These are phyloP conservation scores for Parnassius apollo DNA, from an alignment of 2,888 invertebrate species.

Conservation along the genomic window DNA sequence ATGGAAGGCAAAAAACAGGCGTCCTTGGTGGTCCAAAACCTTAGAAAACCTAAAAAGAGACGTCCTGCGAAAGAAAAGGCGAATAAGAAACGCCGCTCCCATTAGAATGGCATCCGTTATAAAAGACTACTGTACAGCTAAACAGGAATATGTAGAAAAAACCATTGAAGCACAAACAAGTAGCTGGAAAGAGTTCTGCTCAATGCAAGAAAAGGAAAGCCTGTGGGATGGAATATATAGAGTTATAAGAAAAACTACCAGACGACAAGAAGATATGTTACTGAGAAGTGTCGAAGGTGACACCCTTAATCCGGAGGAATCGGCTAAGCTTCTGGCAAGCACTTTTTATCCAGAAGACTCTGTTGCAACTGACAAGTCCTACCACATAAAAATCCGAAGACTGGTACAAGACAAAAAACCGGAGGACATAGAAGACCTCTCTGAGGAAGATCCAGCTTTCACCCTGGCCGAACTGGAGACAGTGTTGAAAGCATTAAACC, in stretches of 20 bases:
- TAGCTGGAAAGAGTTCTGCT: constrained; percentile 34
- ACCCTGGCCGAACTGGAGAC: too few relatives aligned
- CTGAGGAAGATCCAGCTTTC: too few relatives aligned
- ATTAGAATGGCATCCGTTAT: constrained; percentile 13
- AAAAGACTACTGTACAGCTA: constrained; percentile 28
- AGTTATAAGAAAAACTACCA: constrained; percentile 8
- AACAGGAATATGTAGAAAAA: constrained; percentile 13
- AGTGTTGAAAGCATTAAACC: too few relatives aligned
- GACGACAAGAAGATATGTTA: constrained; percentile 7
- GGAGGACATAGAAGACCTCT: too few relatives aligned
- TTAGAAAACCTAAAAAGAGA: not conserved
- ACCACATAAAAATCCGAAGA: not conserved
- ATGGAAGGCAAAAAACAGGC: not conserved
- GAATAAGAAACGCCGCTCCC: not conserved
- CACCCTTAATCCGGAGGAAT: constrained; percentile 7
- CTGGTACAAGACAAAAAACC: too few relatives aligned
- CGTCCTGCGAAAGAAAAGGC: not conserved
- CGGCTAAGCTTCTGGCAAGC: constrained; percentile 24
- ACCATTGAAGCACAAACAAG: constrained; percentile 28
- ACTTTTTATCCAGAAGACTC: constrained; percentile 8
- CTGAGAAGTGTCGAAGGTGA: constrained; percentile 26
- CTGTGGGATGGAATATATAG: constrained; percentile 33
- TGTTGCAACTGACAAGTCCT: not conserved
- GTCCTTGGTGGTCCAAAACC: constrained; percentile 1
- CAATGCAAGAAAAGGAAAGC: constrained; percentile 31